Evolutionary conservation across 1,140 invertebrate genomes (phyloP), one percentile per base, ranked within the genome.

Genomic region (Belonocnema kinseyi): DNA sequence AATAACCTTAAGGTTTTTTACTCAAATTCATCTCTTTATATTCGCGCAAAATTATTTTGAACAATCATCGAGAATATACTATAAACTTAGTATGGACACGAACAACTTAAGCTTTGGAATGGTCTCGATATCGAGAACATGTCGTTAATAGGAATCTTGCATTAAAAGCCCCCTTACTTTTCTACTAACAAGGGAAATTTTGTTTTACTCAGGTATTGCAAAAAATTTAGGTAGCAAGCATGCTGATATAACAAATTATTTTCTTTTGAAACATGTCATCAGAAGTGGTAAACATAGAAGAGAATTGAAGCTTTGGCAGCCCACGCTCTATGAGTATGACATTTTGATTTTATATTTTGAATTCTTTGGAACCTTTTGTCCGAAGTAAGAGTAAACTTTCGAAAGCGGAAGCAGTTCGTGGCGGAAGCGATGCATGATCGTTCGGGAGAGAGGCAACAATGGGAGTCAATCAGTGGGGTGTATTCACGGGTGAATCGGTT

Each of bases 381-480:
- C n/a, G 19, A 76, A 74, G 75, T 77, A 76, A 77, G 75, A 75
- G 76, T 77, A 78, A 79, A 79, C 71, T 78, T 79, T 76, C 26
- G 58, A 53, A 82, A 81, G 66, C 73, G 81, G 77, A 79, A 81
- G 77, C 81, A 78, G 77, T 83, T 52, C 77, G 73, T 78, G 75
- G 79, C 83, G 82, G 81, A 87, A 86, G 82, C 82, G 86, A 80
- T 71, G 87, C 85, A 82, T 83, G 86, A 88, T 88, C 85, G 82
- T 82, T 80, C 66, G 73, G 74, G 80, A 87, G 82, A 80, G 79
- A 58, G 73, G 74, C 82, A 87, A 90, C 88, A 89, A 90, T 90
- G 84, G 88, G 76, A 89, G 86, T 89, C 89, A 90, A 89, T 90
- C 89, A 88, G 86, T 71, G 84, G 82, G 76, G 84, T 82, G 87